Conservation (phyloP, 35 echinoderm and acorn worm genomes). For the Ophioderma brevispina region DNA sequence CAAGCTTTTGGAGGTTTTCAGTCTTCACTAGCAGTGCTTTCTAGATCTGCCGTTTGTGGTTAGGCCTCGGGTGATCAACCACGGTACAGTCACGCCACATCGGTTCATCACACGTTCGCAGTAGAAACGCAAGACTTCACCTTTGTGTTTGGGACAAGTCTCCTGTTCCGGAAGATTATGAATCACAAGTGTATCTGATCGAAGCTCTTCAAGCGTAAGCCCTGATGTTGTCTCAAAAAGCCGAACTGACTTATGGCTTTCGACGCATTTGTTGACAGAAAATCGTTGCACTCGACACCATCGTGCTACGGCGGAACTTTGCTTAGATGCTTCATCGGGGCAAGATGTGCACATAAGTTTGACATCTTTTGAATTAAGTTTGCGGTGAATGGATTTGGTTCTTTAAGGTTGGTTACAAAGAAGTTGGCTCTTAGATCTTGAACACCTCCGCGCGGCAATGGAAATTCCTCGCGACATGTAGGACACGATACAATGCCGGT, state of each 20-base stretch:
- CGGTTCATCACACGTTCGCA: neutral
- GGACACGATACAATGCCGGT: neutral
- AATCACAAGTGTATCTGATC: neutral
- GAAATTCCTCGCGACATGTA: neutral
- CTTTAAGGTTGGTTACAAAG: neutral
- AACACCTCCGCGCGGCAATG: neutral
- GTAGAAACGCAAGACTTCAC: neutral
- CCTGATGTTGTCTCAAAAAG: neutral
- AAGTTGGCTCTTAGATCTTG: neutral
- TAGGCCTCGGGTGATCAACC: neutral
- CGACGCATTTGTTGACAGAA: neutral
- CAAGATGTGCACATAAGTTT: neutral
- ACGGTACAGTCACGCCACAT: neutral
- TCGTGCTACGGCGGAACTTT: neutral
- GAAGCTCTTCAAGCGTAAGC: neutral
- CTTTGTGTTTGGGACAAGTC: neutral
- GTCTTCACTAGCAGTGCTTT: neutral
- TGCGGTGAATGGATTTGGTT: neutral
- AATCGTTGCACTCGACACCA: neutral
- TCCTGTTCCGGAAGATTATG: neutral
- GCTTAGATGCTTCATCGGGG: neutral
- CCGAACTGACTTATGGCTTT: neutral
- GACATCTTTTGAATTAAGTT: neutral
- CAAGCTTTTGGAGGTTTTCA: neutral
- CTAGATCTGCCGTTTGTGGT: neutral